A percentile compares a stretch with the other conserved stretches of the same genome.
These are phyloP conservation scores for Sarcophaga variegata DNA, from an alignment of 2,888 invertebrate genomes.

Conservation along the genomic window DNA sequence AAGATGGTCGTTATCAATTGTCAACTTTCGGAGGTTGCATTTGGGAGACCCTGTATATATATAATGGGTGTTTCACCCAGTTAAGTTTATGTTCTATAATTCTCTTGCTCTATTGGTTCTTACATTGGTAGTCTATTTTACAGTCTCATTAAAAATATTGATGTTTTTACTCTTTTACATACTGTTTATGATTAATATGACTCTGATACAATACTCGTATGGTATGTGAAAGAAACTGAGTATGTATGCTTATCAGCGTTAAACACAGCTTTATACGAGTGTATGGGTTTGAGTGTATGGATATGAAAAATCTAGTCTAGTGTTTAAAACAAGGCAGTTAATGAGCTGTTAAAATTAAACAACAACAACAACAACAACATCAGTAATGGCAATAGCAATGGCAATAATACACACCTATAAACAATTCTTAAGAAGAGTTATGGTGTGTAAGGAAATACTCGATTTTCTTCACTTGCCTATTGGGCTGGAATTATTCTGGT, in stretches of 20 bases:
- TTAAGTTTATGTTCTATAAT: too few relatives aligned
- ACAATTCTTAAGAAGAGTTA: conserved; percentile 10
- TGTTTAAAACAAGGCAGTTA: conserved; percentile 50
- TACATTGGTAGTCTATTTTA: too few relatives aligned
- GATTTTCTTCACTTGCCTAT: background rate
- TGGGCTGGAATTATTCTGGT: background rate
- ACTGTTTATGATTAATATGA: conserved; percentile 1
- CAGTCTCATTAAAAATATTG: background rate
- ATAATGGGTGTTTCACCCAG: too few relatives aligned
- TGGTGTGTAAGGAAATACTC: background rate
- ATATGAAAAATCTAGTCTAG: conserved; percentile 16
- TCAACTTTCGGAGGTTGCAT: too few relatives aligned
- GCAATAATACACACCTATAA: conserved; percentile 52
- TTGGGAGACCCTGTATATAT: too few relatives aligned
- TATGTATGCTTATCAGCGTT: background rate
- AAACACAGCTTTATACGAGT: background rate
- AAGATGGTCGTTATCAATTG: too few relatives aligned
- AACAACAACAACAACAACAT: background rate
- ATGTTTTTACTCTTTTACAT: conserved; percentile 1
- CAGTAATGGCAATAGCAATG: conserved; percentile 35
- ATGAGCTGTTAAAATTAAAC: conserved; percentile 65
- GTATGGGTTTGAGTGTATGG: background rate
- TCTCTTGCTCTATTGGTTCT: too few relatives aligned
- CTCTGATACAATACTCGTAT: background rate
- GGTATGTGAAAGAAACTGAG: background rate